Conservation (phyloP, 2,888 invertebrate species). For the Drosophila eohydei region DNA sequence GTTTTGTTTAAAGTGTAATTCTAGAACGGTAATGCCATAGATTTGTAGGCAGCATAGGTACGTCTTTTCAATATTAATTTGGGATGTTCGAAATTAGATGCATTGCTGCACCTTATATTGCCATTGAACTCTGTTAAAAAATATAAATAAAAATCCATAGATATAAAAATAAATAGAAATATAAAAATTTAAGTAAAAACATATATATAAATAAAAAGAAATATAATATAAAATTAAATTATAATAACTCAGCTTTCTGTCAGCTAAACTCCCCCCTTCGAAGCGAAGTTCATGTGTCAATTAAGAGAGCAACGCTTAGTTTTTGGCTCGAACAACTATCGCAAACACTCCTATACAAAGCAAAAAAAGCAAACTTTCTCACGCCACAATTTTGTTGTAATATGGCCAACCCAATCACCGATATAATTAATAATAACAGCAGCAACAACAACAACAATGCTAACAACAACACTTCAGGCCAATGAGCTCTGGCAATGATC, state of each 20-base stretch:
- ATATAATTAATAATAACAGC: slow-evolving; percentile 73
- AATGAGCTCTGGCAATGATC: slow-evolving; percentile 73
- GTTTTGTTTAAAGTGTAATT: too few species aligned
- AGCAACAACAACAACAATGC: slow-evolving; percentile 14
- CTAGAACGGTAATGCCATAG: too few species aligned
- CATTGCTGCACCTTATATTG: too few species aligned
- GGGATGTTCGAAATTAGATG: too few species aligned
- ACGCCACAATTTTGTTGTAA: slow-evolving; percentile 67
- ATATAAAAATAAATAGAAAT: too few species aligned
- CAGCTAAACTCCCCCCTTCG: neutral
- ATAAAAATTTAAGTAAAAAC: neutral
- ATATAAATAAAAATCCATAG: too few species aligned
- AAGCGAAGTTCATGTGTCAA: slow-evolving; percentile 44
- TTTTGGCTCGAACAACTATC: slow-evolving; percentile 18
- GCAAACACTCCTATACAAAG: slow-evolving; percentile 20
- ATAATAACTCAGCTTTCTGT: neutral
- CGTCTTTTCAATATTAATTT: too few species aligned
- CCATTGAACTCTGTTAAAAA: too few species aligned
- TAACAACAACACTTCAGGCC: slow-evolving; percentile 45
- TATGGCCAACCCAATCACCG: slow-evolving; percentile 76
- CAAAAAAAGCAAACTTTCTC: slow-evolving; percentile 57
- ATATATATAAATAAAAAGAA: too few species aligned
- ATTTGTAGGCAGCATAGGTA: too few species aligned
- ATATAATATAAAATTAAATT: too few species aligned
- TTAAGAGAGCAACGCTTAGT: slow-evolving; percentile 17